Evolutionary conservation across 2,888 invertebrate genomes (phyloP), one percentile per base, ranked within the genome.

Genomic region (Eurytoma adleriae): DNA sequence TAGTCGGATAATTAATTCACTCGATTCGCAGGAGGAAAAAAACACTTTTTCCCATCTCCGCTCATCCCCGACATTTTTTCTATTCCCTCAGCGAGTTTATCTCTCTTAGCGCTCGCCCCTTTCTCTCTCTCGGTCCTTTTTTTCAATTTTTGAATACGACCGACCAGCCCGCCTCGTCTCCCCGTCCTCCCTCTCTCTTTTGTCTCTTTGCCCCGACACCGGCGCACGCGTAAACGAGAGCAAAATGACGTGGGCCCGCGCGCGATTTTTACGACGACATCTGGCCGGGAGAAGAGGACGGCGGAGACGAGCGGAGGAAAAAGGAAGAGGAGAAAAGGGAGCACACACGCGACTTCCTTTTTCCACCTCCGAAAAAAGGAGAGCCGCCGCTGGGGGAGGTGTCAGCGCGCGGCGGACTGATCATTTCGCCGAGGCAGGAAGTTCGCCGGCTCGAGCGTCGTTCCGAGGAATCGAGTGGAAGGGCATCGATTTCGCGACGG

Each of bases 201-300:
- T 76, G 71, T 76, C 81, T 84, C 64, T 80, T 80, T 77, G 77
- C 79, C 40, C 82, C 90, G 89, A 90, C 90, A 69, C 50, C 27
- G 62, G 16, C 20, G 75, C 71, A 71, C 48, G 61, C 69, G 61
- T 69, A 68, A 81, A 75, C 67, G 70, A 71, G 66, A 72, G 67
- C 71, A 78, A 75, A 78, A 71, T 71, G 75, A 57, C 75, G 59
- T 20, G 56, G 40, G 52, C 24, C 70, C 50, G 57, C 62, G 50
- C 62, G 67, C 64, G 50, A 56, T 40, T 67, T 71, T 71, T 67
- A 69, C 72, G 50, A 40, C 50, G 24, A 57, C 74, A 27, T 62
- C 62, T 13, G 57, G 24, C 1, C 57, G 48, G 52, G 40, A 7
- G 40, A 40, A 40, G 40, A 40, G 40, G 30, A 24, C 68, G 57